Conservation (phyloP, 2,797 vertebrate species). For the Periophthalmus magnuspinnatus region DNA sequence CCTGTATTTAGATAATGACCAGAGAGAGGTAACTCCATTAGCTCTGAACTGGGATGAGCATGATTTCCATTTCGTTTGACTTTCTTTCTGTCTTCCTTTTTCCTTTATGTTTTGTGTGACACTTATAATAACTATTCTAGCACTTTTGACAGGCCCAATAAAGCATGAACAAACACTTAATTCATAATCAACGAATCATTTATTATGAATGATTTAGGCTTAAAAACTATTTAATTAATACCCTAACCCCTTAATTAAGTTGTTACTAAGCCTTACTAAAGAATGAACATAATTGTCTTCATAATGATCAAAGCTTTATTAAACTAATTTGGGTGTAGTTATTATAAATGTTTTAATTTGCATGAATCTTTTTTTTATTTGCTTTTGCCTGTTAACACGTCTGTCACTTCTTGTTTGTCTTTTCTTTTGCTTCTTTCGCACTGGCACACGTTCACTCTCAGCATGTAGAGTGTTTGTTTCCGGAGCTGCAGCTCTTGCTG, state of each 20-base stretch:
- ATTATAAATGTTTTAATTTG: not conserved
- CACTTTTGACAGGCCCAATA: too few relatives aligned
- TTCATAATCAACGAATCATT: too few relatives aligned
- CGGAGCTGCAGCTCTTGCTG: slow-evolving; percentile 87
- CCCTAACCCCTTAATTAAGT: too few relatives aligned
- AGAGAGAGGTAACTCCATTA: slow-evolving; percentile 87
- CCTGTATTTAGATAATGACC: slow-evolving; percentile 95
- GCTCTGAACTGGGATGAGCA: slow-evolving; percentile 19
- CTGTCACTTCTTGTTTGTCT: slow-evolving; percentile 36
- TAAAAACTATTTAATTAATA: too few relatives aligned
- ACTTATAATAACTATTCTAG: too few relatives aligned
- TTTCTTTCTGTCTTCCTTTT: slow-evolving; percentile 46
- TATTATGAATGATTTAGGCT: too few relatives aligned
- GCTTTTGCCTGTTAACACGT: slow-evolving; percentile 20
- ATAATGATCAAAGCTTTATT: too few relatives aligned
- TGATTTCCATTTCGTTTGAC: slow-evolving; percentile 44
- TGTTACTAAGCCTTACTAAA: too few relatives aligned
- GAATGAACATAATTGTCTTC: too few relatives aligned
- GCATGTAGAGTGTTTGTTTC: slow-evolving; percentile 85
- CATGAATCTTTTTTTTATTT: slow-evolving; percentile 33
- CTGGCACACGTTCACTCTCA: slow-evolving; percentile 66
- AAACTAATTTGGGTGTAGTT: too few relatives aligned
- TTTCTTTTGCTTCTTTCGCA: slow-evolving; percentile 39
- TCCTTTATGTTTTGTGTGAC: slow-evolving; percentile 1
- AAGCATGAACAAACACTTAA: too few relatives aligned